Evolutionary conservation across 2,888 invertebrate genomes (phyloP), one percentile per base, ranked within the genome.

Genomic region (Julus scanicus): DNA sequence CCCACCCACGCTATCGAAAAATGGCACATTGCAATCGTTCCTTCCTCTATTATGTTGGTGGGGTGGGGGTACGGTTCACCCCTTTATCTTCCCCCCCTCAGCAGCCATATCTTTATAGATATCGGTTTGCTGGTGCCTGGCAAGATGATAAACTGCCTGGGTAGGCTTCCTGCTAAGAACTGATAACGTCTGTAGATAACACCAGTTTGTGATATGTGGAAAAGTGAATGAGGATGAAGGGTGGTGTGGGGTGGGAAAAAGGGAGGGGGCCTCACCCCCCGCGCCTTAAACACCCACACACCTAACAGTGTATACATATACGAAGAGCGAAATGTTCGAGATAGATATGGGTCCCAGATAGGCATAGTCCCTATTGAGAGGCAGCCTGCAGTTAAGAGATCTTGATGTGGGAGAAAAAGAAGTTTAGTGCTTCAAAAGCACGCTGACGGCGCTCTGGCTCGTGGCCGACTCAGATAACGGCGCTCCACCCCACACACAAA

Each of bases 111-210:
- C 83, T 39, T 83, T 83, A 37, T 83, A 86, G 86, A 86, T 86
- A 86, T 86, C 86, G 48, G 86, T 86, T 86, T 86, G 48, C 44
- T 86, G 44, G 48, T 86, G 86, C 53, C 20, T 85, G 29, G 86
- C 48, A 29, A 86, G 86, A 86, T 86, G 86, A 86, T 86, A 86
- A 86, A 86, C 86, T 86, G 86, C 86, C 49, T 53, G 86, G 86
- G 48, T 86, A 86, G 86, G 86, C 86, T 86, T 86, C 86, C 86
- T 86, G 86, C 86, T 86, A 86, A 86, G 86, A 48, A 53, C 86
- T 86, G 86, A 86, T 86, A 86, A 86, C 86, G 86, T 86, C 86
- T 86, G 83, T 20, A 53, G 53, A 53, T 53, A 53, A 53, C 53
- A 53, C 53, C 53, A 9, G 53, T 53, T 53, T 53, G 53, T 53